Conservation (phyloP, 2,888 invertebrate genomes). For the Agrochola lota region DNA sequence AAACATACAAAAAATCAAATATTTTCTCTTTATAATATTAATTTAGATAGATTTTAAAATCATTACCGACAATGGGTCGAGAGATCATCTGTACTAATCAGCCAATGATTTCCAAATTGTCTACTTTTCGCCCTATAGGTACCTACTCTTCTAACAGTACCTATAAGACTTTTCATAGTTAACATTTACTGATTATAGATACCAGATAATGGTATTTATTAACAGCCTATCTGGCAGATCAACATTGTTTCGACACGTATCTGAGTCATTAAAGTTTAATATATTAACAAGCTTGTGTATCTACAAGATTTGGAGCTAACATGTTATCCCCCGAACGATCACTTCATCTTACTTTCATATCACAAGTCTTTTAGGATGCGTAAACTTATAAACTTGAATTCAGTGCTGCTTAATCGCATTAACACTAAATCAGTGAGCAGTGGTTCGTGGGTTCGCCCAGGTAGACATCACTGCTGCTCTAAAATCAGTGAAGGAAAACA, state of each 20-base stretch:
- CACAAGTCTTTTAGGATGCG: constrained; percentile 22
- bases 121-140: not conserved
- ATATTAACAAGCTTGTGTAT: constrained; percentile 39
- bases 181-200: not conserved
- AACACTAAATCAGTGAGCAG: not conserved
- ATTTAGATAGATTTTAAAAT: not conserved
- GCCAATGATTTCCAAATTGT: not conserved
- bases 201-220: constrained; percentile 32
- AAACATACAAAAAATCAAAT: no score
- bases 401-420: not conserved
- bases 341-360: constrained; percentile 44
- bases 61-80: not conserved
- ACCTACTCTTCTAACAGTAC: not conserved
- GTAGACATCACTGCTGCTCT: not conserved
- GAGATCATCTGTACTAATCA: not conserved
- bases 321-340: constrained; percentile 26
- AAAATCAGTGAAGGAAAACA: not conserved
- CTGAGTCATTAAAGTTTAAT: constrained; percentile 42
- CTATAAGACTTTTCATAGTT: not conserved
- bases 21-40: no score
- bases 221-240: constrained; percentile 26
- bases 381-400: constrained; percentile 21
- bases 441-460: not conserved
- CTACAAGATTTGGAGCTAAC: constrained; percentile 28
- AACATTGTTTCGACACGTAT: constrained; percentile 52